A percentile compares a stretch with the other conserved stretches of the same genome.
phyloP scores from a whole-genome alignment of 2,797 vertebrate genomes.

The Parauchenoglanis punctatus region DNA sequence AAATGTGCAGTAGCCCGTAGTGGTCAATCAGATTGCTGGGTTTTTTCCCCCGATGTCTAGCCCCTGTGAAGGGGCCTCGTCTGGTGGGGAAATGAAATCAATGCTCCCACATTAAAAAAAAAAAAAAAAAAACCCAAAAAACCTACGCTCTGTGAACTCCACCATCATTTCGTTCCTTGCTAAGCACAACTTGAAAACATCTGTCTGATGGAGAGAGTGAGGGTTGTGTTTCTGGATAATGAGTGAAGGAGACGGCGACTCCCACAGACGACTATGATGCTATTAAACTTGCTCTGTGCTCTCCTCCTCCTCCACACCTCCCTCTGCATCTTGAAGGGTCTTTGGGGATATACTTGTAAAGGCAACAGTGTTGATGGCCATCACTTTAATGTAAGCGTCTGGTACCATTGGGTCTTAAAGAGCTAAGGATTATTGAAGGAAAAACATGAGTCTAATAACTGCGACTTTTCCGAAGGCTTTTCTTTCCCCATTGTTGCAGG shows the following conservation, averaged over 20 bases:
- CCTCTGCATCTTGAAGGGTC: constrained; percentile 33
- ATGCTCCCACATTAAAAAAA: constrained; percentile 48
- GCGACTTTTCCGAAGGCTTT: constrained; percentile 42
- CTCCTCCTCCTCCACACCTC: constrained; percentile 37
- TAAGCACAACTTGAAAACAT: constrained; percentile 67
- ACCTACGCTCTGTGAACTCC: constrained; percentile 58
- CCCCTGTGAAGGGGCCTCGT: constrained; percentile 61
- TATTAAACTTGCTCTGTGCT: constrained; percentile 63
- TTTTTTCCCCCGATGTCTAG: constrained; percentile 57
- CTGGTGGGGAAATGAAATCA: constrained; percentile 68
- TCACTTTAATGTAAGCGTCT: constrained; percentile 54
- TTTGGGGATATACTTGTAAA: constrained; percentile 53
- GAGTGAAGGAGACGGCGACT: constrained; percentile 61
- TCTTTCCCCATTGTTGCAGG: neutral
- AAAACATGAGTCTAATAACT: constrained; percentile 60
- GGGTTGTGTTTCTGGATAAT: constrained; percentile 65
- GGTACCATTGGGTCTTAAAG: constrained; percentile 51
- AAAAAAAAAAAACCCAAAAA: constrained; percentile 48
- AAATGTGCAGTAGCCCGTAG: constrained; percentile 54
- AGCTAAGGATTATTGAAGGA: constrained; percentile 56
- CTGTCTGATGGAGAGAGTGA: constrained; percentile 56
- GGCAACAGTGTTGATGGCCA: constrained; percentile 45
- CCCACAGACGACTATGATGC: constrained; percentile 63
- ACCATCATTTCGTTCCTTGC: constrained; percentile 59
- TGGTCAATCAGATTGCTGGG: constrained; percentile 44